Percentiles rank a stretch among this genome's conserved stretches.
These are phyloP conservation scores for Eciton burchellii DNA, from an alignment of 1,140 invertebrate genomes.

Conservation along the genomic window DNA sequence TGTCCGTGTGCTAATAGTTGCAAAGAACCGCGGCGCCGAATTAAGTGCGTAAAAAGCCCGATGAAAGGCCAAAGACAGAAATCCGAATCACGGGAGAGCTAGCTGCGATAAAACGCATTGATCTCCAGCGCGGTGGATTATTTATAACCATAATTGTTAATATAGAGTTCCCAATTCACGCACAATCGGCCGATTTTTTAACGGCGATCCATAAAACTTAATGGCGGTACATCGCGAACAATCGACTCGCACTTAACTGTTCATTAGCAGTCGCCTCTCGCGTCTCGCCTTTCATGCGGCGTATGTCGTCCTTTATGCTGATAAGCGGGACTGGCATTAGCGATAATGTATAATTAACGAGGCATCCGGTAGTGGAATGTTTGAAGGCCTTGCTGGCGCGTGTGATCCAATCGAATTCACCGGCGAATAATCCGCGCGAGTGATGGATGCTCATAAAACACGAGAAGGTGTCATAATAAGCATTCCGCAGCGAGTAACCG, in stretches of 20 bases:
- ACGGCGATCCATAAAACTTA: conserved; percentile 35
- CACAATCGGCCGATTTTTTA: conserved; percentile 13
- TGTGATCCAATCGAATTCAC: conserved; percentile 55
- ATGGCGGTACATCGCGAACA: conserved; percentile 51
- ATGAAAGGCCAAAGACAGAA: conserved; percentile 3
- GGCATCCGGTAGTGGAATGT: conserved; percentile 32
- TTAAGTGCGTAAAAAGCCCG: conserved; percentile 16
- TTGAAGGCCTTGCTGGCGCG: conserved; percentile 49
- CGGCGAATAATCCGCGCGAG: conserved; percentile 5
- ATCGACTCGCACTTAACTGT: conserved; percentile 52
- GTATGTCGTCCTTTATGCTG: conserved; percentile 44
- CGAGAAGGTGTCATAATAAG: conserved; percentile 22
- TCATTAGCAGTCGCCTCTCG: conserved; percentile 24
- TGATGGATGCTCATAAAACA: conserved; percentile 51
- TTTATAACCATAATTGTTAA: conserved; percentile 54
- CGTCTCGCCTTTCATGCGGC: conserved; percentile 24
- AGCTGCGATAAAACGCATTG: conserved; percentile 33
- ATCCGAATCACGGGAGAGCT: conserved; percentile 26
- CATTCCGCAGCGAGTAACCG: too few species aligned
- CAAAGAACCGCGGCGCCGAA: conserved; percentile 16
- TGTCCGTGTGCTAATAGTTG: background rate
- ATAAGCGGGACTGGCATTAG: conserved; percentile 52
- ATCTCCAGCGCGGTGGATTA: background rate
- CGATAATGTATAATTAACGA: conserved; percentile 60
- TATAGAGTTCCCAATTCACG: conserved; percentile 26